Conservation (phyloP, 2,888 invertebrate species). For the Amphimallon solstitiale region DNA sequence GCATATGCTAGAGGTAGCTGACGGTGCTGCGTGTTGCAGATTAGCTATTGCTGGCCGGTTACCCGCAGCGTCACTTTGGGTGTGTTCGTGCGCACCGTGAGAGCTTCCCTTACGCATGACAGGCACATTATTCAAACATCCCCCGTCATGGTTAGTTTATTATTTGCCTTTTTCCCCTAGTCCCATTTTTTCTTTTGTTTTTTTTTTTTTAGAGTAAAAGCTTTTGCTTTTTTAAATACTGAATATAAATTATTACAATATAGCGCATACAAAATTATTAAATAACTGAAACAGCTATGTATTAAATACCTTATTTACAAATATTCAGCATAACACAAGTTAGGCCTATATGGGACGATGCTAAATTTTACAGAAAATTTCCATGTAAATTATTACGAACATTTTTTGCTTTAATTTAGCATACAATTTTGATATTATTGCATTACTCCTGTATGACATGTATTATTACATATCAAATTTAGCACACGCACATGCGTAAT, state of each 20-base stretch:
- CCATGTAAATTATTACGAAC: too few species aligned
- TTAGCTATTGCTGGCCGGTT: slow-evolving; percentile 68
- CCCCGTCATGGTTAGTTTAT: slow-evolving; percentile 59
- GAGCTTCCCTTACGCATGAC: slow-evolving; percentile 60
- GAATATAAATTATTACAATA: not conserved
- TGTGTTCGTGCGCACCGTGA: slow-evolving; percentile 59
- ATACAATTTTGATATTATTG: too few species aligned
- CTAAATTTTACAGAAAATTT: too few species aligned
- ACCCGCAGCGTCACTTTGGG: slow-evolving; percentile 60
- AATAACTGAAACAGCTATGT: slow-evolving; percentile 23
- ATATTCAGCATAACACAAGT: too few species aligned
- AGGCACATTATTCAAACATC: slow-evolving; percentile 62
- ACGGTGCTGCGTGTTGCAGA: slow-evolving; percentile 61
- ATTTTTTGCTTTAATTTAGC: too few species aligned
- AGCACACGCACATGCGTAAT: too few species aligned
- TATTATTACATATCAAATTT: too few species aligned
- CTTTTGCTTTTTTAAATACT: slow-evolving; percentile 20
- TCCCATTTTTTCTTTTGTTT: slow-evolving; percentile 46
- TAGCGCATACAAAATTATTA: too few species aligned
- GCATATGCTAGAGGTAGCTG: slow-evolving; percentile 42
- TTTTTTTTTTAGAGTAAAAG: slow-evolving; percentile 38
- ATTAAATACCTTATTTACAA: too few species aligned
- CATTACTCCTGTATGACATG: too few species aligned
- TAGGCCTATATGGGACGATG: too few species aligned
- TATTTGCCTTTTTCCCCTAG: slow-evolving; percentile 45